phyloP scores from a whole-genome alignment of 2,888 invertebrate genomes.

The Eurytoma adleriae region DNA sequence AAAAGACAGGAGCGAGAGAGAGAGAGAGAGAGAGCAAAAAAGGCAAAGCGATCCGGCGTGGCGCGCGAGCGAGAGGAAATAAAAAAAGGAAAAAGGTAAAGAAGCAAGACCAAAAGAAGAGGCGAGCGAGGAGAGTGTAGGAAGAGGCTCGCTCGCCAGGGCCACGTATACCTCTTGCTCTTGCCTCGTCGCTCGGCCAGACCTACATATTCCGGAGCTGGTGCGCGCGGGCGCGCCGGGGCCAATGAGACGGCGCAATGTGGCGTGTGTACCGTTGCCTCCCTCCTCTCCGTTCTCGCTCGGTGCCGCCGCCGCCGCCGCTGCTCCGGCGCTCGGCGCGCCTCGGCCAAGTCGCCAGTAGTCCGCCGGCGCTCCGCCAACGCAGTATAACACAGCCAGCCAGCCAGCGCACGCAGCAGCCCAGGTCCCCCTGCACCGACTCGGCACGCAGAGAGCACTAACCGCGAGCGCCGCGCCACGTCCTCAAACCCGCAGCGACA shows the following conservation, averaged over 20 bases:
- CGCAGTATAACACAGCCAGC: slow-evolving; percentile 47
- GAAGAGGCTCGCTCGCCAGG: neutral
- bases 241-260: slow-evolving; percentile 76
- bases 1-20: neutral
- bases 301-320: slow-evolving; percentile 35
- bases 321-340: slow-evolving; percentile 48
- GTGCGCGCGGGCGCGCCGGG: slow-evolving; percentile 57
- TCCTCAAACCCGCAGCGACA: neutral
- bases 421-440: neutral
- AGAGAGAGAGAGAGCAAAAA: neutral
- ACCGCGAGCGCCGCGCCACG: neutral
- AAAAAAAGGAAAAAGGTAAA: slow-evolving; percentile 4
- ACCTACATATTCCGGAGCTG: slow-evolving; percentile 71
- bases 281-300: slow-evolving; percentile 58
- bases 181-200: slow-evolving; percentile 47
- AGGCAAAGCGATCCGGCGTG: neutral
- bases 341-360: slow-evolving; percentile 54
- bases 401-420: neutral
- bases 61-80: neutral
- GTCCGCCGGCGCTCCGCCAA: slow-evolving; percentile 63
- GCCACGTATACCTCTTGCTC: slow-evolving; percentile 12
- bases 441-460: neutral
- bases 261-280: slow-evolving; percentile 64
- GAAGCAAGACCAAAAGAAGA: neutral
- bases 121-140: neutral